Conservation (phyloP, 2,888 invertebrate genomes). For the Proisotoma minuta region DNA sequence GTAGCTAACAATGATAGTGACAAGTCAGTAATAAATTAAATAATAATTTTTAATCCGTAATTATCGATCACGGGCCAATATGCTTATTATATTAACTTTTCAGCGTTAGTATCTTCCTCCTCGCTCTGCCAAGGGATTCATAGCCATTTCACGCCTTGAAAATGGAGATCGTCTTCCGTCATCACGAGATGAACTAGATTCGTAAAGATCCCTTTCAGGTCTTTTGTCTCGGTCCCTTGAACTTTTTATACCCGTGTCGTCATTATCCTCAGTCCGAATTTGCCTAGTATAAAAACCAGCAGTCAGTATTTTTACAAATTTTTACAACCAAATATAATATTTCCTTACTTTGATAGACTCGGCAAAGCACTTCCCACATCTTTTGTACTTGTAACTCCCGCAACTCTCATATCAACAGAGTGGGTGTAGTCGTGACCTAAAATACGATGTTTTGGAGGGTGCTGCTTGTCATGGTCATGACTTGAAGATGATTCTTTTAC, state of each 20-base stretch:
- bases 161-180: slow-evolving; percentile 31
- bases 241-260: neutral
- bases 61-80: no score
- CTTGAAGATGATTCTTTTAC: neutral
- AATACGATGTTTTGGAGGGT: neutral
- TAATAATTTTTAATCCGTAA: no score
- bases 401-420: neutral
- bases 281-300: no score
- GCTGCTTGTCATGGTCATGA: neutral
- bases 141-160: slow-evolving; percentile 25
- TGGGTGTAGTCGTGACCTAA: neutral
- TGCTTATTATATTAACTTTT: neutral
- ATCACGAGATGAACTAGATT: no score
- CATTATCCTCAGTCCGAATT: neutral
- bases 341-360: neutral
- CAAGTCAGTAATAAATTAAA: no score
- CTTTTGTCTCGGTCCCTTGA: neutral
- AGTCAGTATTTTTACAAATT: neutral
- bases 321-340: no score
- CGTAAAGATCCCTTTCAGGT: neutral
- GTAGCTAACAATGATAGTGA: no score
- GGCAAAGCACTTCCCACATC: slow-evolving; percentile 17
- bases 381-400: neutral
- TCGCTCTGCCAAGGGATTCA: slow-evolving; percentile 20
- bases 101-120: neutral